Percentiles rank a stretch among this genome's conserved stretches.
Evolutionary conservation across 1,140 invertebrate species (phyloP).

Genomic region (Drosophila ohnishii): DNA sequence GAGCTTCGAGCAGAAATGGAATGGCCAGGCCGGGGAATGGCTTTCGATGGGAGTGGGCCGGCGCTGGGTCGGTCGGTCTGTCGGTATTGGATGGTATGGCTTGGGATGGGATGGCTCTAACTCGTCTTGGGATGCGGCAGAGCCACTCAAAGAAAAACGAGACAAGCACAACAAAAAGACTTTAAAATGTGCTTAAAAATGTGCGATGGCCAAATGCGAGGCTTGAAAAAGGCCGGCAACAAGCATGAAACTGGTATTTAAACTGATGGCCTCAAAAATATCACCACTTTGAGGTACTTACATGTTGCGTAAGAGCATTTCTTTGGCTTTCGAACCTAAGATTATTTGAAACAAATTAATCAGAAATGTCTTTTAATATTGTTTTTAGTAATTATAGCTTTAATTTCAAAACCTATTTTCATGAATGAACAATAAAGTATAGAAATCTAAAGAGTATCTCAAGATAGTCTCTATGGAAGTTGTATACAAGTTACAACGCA

Average conservation of each 20-base stretch:
- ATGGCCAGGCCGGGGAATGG: conserved; percentile 20
- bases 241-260: conserved; percentile 14
- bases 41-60: conserved; percentile 16
- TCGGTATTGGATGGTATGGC: conserved; percentile 29
- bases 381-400: no score
- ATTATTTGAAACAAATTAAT: background rate
- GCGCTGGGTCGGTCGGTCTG: background rate
- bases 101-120: conserved; percentile 4
- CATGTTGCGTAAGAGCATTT: conserved; percentile 3
- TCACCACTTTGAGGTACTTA: background rate
- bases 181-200: conserved; percentile 70
- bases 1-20: conserved; percentile 61
- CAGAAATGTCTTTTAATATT: background rate
- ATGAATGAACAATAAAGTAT: background rate
- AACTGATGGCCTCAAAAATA: conserved; percentile 15
- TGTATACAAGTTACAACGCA: conserved; percentile 51
- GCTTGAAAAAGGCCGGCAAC: conserved; percentile 6
- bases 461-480: conserved; percentile 10
- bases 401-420: no score
- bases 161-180: conserved; percentile 20
- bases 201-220: conserved; percentile 54
- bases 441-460: conserved; percentile 7
- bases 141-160: conserved; percentile 50
- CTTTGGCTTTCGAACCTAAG: fast-evolving
- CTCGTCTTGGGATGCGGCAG: conserved; percentile 57